Evolutionary conservation across 2,888 invertebrate species (phyloP).

Genomic region (Andrena praecox): DNA sequence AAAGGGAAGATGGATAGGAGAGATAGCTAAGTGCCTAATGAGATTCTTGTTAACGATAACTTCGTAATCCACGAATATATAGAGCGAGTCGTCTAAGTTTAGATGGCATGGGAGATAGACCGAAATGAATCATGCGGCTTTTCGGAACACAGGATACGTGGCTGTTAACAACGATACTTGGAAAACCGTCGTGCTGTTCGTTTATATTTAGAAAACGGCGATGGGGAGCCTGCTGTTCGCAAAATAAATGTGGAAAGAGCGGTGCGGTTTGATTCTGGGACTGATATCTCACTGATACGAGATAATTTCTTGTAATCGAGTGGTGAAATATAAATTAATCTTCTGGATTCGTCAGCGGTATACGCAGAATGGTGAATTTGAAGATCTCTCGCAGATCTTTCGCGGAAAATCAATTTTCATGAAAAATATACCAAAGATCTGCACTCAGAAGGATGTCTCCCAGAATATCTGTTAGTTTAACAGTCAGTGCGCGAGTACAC

Average conservation of each 20-base stretch:
- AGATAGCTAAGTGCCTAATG: slow-evolving; percentile 2
- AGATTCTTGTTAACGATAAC: slow-evolving; percentile 39
- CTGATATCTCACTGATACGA: too few relatives aligned
- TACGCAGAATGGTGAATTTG: too few relatives aligned
- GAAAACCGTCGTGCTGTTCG: slow-evolving; percentile 4
- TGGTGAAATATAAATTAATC: too few relatives aligned
- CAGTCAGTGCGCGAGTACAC: too few relatives aligned
- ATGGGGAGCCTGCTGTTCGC: neutral
- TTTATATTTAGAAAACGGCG: slow-evolving; percentile 19
- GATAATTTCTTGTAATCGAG: too few relatives aligned
- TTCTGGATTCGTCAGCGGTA: too few relatives aligned
- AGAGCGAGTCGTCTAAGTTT: slow-evolving; percentile 48
- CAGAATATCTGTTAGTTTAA: neutral
- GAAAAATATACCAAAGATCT: neutral
- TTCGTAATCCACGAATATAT: slow-evolving; percentile 48
- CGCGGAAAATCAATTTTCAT: neutral
- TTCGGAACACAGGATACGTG: slow-evolving; percentile 45
- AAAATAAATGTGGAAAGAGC: neutral
- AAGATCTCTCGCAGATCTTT: too few relatives aligned
- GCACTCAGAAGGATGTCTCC: neutral
- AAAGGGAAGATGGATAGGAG: neutral
- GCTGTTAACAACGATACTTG: slow-evolving; percentile 41
- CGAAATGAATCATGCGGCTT: slow-evolving; percentile 58
- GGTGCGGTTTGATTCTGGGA: neutral
- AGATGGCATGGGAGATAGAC: slow-evolving; percentile 17